Percentiles rank a stretch among this genome's conserved stretches.
phyloP scores from a whole-genome alignment of 2,113 vertebrate genomes.

The Bos taurus region DNA sequence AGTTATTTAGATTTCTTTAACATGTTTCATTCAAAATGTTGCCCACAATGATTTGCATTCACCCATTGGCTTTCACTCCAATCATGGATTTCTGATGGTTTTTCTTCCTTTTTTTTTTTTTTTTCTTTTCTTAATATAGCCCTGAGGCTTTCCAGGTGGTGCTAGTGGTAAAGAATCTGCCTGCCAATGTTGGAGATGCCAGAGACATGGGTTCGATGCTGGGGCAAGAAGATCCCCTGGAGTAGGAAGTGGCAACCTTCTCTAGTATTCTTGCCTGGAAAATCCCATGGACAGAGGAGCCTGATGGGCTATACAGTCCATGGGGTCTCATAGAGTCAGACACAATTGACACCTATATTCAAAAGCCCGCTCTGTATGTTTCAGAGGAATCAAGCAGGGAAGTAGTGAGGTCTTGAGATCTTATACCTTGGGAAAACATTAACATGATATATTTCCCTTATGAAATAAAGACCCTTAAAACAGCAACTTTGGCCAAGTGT shows the following conservation, averaged over 20 bases:
- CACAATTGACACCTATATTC: background rate
- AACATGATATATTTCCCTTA: background rate
- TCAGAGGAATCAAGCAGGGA: background rate
- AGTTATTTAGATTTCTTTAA: background rate
- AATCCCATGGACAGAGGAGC: background rate
- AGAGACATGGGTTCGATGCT: background rate
- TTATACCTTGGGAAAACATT: background rate
- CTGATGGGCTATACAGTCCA: background rate
- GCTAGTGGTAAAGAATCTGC: background rate
- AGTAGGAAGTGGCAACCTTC: background rate
- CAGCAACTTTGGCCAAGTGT: background rate
- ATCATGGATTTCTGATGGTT: background rate
- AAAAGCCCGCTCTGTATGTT: background rate
- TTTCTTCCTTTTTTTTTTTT: background rate
- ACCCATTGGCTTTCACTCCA: background rate
- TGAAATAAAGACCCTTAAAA: background rate
- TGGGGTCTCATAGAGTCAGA: background rate
- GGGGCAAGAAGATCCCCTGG: background rate
- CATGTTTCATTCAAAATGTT: background rate
- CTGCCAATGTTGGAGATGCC: background rate
- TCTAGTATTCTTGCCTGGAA: background rate
- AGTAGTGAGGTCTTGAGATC: background rate
- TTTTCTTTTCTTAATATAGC: background rate
- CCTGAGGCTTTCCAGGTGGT: fast-evolving
- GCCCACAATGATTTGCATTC: background rate